phyloP scores from a whole-genome alignment of 2,113 vertebrate genomes.

The Ophiodon elongatus region DNA sequence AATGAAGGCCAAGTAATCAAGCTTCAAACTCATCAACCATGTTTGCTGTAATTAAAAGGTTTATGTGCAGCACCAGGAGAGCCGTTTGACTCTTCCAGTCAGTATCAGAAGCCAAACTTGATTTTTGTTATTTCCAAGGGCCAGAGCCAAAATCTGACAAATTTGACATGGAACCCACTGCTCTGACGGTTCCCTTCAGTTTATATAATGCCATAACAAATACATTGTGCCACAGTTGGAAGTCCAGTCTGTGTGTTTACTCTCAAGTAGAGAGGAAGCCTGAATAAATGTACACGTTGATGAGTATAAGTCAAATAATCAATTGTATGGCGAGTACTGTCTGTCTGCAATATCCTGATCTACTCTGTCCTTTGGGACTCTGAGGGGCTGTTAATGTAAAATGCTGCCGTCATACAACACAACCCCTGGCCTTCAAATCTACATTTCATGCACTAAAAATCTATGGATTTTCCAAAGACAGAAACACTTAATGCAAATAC shows the following conservation, averaged over 20 bases:
- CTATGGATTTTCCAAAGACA: not conserved
- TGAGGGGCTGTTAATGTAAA: conserved; percentile 8
- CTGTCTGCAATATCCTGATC: conserved; percentile 61
- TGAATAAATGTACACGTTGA: conserved; percentile 42
- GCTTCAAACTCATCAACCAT: conserved; percentile 75
- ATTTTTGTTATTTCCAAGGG: conserved; percentile 28
- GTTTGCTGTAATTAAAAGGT: conserved; percentile 80
- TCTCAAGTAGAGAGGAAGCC: conserved; percentile 18
- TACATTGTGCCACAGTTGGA: not conserved
- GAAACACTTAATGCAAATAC: not conserved
- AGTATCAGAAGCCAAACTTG: conserved; percentile 52
- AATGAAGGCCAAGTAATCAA: conserved; percentile 81
- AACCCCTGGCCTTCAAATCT: conserved; percentile 17
- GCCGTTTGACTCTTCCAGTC: conserved; percentile 46
- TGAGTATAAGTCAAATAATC: conserved; percentile 69
- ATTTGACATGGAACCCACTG: conserved; percentile 1
- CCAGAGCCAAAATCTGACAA: conserved; percentile 24
- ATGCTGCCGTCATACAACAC: not conserved
- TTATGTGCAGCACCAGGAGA: conserved; percentile 71
- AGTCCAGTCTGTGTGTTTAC: conserved; percentile 24
- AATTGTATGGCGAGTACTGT: conserved; percentile 55
- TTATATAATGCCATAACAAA: conserved; percentile 32
- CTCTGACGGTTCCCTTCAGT: conserved; percentile 15
- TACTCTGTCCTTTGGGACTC: conserved; percentile 51
- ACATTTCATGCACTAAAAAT: not conserved